Conservation (phyloP, 2,797 vertebrate species). For the Sebastiscus tertius region DNA sequence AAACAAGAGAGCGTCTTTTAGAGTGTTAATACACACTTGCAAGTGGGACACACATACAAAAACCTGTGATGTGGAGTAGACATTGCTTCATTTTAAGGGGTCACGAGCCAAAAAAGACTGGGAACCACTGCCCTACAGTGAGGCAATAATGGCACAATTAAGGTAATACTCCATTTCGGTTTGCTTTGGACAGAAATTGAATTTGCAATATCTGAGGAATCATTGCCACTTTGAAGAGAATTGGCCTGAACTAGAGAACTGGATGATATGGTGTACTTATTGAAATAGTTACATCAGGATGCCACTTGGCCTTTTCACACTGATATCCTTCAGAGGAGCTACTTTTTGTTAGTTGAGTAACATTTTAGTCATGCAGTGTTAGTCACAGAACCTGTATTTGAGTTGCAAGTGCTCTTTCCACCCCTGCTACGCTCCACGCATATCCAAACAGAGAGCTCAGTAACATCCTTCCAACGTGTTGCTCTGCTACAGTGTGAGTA, state of each 20-base stretch:
- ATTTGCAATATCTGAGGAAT: background rate
- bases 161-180: background rate
- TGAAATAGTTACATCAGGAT: background rate
- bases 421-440: background rate
- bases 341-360: background rate
- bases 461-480: background rate
- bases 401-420: background rate
- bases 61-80: background rate
- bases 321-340: background rate
- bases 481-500: background rate
- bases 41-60: background rate
- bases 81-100: background rate
- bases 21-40: too few relatives aligned
- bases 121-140: background rate
- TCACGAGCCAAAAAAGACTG: background rate
- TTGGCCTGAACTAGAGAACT: background rate
- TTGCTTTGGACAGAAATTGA: background rate
- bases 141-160: background rate
- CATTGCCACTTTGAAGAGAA: background rate
- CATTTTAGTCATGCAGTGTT: background rate
- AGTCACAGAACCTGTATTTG: background rate
- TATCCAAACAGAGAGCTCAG: background rate
- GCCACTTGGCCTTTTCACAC: background rate
- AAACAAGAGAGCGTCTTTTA: too few relatives aligned
- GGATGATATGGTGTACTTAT: background rate